Evolutionary conservation across 92 coral and sea anemone species (phyloP), one percentile per base, ranked within the genome.

Genomic region (Umimayanthus kanabou): DNA sequence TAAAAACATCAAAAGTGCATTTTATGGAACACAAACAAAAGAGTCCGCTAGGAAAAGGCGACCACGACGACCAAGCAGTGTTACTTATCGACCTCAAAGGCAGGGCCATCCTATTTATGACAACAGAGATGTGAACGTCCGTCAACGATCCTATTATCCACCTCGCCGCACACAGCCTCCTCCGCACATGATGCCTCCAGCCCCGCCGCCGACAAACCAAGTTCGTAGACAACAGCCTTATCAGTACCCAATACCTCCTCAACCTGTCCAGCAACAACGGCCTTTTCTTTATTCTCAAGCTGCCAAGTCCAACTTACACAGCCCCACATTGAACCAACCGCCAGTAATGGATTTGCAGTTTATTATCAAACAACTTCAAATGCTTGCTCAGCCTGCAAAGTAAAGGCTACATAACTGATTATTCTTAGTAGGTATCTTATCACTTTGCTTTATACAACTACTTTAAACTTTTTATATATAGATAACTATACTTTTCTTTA

Each of bases 321-420:
- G 18, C 82, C 82, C 82, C 66, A 78, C 66, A 66, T 15, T 14
- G 64, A 78, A 37, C 40, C 82, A 78, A 29, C 85, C 28, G 71
- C 82, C 81, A 86, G 57, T 42, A 65, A 84, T 84, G 87, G 76
- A 84, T 30, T 84, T 80, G 50, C 67, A 78, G 76, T 39, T 85
- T 9, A 66, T 88, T 39, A 80, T 88, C 57, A 80, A 64, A 55
- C 90, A 88, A 55, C 77, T 88, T 26, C 90, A 88, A 40, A 80
- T 88, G 87, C 77, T 88, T 70, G 49, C 77, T 47, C 84, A 80
- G 82, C 58, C 82, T 78, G 82, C 64, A 78, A 78, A 78, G 82
- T 78, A 78, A 25, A 49, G 67, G 42, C 22, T 77, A 76, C 53
- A 42, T 42, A 30, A 72, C 40, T 72, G 76, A 72, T 72, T 72